Percentiles rank a stretch among this genome's conserved stretches.
phyloP scores from a whole-genome alignment of 2,797 vertebrate genomes.

The Propithecus deckenii region DNA sequence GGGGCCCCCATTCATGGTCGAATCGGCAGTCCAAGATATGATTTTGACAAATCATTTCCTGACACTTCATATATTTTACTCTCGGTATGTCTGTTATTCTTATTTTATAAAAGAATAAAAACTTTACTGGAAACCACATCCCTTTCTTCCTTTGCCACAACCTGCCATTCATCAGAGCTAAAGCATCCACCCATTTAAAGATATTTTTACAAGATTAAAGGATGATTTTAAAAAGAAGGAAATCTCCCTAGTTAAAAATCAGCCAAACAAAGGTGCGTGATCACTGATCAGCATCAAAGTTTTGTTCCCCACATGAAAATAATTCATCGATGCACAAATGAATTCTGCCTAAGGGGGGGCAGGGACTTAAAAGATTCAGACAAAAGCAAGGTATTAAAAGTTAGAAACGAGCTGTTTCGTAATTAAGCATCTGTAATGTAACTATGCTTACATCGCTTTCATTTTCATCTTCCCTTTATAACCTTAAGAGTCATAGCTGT shows the following conservation, averaged over 20 bases:
- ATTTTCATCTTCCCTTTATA: neutral
- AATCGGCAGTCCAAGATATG: neutral
- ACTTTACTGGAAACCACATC: constrained; percentile 47
- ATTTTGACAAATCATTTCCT: constrained; percentile 15
- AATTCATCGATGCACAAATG: constrained; percentile 18
- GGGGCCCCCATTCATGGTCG: neutral
- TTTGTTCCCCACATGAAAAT: constrained; percentile 66
- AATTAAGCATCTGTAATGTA: neutral
- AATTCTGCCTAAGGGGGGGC: neutral
- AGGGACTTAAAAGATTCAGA: neutral
- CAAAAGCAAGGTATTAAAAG: neutral
- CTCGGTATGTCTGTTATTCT: neutral
- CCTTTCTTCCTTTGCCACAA: constrained; percentile 54
- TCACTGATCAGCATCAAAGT: constrained; percentile 53
- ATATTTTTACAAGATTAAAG: constrained; percentile 74
- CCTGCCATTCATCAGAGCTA: constrained; percentile 22
- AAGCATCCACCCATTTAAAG: constrained; percentile 61
- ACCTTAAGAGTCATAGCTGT: neutral
- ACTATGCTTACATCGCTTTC: neutral
- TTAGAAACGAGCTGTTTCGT: neutral
- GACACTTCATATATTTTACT: neutral
- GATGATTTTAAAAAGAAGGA: constrained; percentile 64
- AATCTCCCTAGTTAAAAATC: constrained; percentile 67
- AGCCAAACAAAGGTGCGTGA: constrained; percentile 72
- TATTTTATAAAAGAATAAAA: constrained; percentile 32